Evolutionary conservation across 1,140 invertebrate species (phyloP), one percentile per base, ranked within the genome.

Genomic region (Vollenhovia emeryi): DNA sequence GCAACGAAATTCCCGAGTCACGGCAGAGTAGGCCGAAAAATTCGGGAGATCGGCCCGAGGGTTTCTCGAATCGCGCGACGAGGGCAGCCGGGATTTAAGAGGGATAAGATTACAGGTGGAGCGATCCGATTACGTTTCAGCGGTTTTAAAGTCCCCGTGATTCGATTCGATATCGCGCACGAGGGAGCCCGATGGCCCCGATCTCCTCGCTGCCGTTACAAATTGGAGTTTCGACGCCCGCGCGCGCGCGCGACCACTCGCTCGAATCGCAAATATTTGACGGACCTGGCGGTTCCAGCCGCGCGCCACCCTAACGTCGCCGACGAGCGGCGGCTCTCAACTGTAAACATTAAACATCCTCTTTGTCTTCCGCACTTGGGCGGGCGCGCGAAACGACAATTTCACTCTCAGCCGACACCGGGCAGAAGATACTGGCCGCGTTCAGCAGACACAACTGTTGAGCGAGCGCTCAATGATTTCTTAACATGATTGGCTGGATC

Each of bases 261-360:
- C 45, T 50, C 68, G 48, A 33, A 68, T 68, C 11, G 69, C 69
- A 85, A 85, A 85, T 85, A 87, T 79, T 87, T 78, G 36, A 69
- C 18, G 30, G 68, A 69, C 30, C 52, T 50, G 60, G 15, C 48
- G 27, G 30, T 86, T 64, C n/a, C 24, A 64, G 8, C 71, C 27
- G 50, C 21, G 66, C 45, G 4, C 27, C 33, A 13, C 36, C 30
- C 43, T 62, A 48, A 71, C 64, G 21, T 48, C 27, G 45, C 36
- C 64, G 30, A 43, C 7, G 4, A 33, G 40, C 33, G 55, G 33
- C 48, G 30, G 59, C 82, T 75, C 33, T 71, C 60, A 8, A 75
- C 3, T 9, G 21, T 13, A 52, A 76, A 52, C 30, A 59, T 64
- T 36, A 66, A 84, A 57, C 27, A 11, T 45, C 48, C 50, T 55